Conservation (phyloP, 1,140 invertebrate species). For the Drosophila varians region DNA sequence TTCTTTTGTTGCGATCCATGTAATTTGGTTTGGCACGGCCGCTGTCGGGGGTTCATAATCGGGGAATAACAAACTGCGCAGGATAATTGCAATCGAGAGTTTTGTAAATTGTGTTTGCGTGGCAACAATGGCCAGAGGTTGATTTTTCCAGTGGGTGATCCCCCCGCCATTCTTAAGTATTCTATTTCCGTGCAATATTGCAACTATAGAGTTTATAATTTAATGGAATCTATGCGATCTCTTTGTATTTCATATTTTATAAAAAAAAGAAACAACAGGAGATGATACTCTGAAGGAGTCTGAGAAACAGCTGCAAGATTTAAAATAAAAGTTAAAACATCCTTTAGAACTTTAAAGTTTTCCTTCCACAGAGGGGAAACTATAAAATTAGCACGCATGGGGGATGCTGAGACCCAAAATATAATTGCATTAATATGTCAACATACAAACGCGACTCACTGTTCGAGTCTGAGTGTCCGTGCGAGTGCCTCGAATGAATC, state of each 20-base stretch:
- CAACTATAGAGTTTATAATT: conserved; percentile 9
- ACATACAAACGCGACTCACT: conserved; percentile 51
- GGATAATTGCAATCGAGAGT: conserved; percentile 66
- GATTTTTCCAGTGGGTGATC: conserved; percentile 44
- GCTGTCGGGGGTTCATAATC: conserved; percentile 43
- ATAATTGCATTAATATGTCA: conserved; percentile 82
- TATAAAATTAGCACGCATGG: conserved; percentile 70
- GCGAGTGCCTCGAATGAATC: conserved; percentile 57
- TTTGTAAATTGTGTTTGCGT: conserved; percentile 67
- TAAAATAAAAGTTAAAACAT: background rate
- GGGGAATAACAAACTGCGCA: conserved; percentile 77
- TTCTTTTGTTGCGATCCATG: conserved; percentile 66
- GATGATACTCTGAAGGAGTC: background rate
- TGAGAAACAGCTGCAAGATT: conserved; percentile 6
- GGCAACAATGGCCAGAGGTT: conserved; percentile 60
- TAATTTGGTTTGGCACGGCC: conserved; percentile 72
- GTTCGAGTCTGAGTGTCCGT: conserved; percentile 23
- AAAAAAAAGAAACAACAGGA: background rate
- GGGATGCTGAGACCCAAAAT: conserved; percentile 43
- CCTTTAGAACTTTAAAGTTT: conserved; percentile 20
- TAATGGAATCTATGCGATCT: background rate
- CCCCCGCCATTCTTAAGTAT: background rate
- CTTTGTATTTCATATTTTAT: background rate
- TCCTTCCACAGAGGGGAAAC: conserved; percentile 20
- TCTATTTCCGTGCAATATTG: background rate